phyloP scores from a whole-genome alignment of 2,113 vertebrate genomes.

The Leptocoma aspasia region DNA sequence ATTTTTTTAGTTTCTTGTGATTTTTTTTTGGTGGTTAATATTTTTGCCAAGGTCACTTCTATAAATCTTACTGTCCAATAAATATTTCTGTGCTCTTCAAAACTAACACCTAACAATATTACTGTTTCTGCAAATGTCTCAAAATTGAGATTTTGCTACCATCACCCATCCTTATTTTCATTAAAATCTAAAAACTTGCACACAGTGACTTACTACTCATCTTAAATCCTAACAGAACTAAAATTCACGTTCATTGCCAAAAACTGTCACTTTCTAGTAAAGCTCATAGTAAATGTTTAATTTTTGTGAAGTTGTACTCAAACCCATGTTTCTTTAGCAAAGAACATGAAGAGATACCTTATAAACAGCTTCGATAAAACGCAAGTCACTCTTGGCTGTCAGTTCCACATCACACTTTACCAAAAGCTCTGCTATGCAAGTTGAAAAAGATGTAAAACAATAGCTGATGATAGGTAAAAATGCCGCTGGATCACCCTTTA shows the following conservation, averaged over 20 bases:
- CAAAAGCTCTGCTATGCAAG: constrained; percentile 82
- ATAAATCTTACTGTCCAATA: not conserved
- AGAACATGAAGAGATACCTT: constrained; percentile 77
- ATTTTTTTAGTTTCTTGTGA: not conserved
- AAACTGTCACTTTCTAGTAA: not conserved
- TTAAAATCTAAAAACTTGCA: not conserved
- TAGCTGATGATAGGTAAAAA: constrained; percentile 89
- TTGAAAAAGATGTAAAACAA: constrained; percentile 86
- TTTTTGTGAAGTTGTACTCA: not conserved
- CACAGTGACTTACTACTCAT: not conserved
- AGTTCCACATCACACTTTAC: constrained; percentile 81
- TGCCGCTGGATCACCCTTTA: constrained; percentile 85
- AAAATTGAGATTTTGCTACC: not conserved
- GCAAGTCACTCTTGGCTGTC: constrained; percentile 86
- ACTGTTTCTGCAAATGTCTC: not conserved
- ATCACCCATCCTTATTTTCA: not conserved
- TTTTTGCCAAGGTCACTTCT: not conserved
- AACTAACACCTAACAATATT: not conserved
- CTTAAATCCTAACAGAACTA: not conserved
- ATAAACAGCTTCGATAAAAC: constrained; percentile 88
- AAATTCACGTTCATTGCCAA: not conserved
- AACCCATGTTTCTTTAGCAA: not conserved
- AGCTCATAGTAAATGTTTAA: not conserved
- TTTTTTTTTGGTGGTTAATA: not conserved
- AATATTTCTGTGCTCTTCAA: not conserved